Base-by-base conservation (phyloP, 2,888 invertebrate species). In the Drosophila trichaetosa region DNA sequence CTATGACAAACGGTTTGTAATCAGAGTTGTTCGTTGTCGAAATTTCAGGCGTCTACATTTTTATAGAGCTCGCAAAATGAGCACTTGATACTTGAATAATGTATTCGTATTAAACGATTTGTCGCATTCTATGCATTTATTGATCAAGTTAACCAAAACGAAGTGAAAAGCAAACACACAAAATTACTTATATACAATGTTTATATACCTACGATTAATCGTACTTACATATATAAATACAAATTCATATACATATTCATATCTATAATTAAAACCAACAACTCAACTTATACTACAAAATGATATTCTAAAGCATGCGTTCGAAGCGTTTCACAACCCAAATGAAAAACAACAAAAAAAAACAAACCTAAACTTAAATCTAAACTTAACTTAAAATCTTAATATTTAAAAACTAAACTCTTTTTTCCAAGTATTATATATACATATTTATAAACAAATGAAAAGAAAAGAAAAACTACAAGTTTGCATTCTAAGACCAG, bases 51-150 rank as follows among this genome's bases (percentile, higher is more conserved):
- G 42, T 51, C 48, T 49, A 60, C 56, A 52, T 68, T 76, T 76
- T 76, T 69, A 73, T 61, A 52, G 73, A 59, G 48, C 73, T 76
- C 68, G 34, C 34, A 36, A 51, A 38, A 27, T 13, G 42, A 52
- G 62, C 40, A 42, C 42, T 38, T 59, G 38, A 66, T 65, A 72
- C 72, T 65, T 57, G 57, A 68, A 79, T 73, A 69, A 31, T 57
- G 34, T 42, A 79, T 68, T 79, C 79, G 66, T 62, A 70, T 64
- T 75, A 65, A 62, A 80, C 75, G 82, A 86, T 84, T 87, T 89
- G 64, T 77, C 89, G 83, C 84, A 84, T 84, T 86, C 89, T 83
- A 75, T 89, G 85, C 85, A 86, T 86, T 85, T 89, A 86, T 72
- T 76, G 60, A 86, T 79, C 71, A 76, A 69, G 68, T 64, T 82